Evolutionary conservation across 2,113 vertebrate species (phyloP).

Genomic region (Cyanocitta stelleri): DNA sequence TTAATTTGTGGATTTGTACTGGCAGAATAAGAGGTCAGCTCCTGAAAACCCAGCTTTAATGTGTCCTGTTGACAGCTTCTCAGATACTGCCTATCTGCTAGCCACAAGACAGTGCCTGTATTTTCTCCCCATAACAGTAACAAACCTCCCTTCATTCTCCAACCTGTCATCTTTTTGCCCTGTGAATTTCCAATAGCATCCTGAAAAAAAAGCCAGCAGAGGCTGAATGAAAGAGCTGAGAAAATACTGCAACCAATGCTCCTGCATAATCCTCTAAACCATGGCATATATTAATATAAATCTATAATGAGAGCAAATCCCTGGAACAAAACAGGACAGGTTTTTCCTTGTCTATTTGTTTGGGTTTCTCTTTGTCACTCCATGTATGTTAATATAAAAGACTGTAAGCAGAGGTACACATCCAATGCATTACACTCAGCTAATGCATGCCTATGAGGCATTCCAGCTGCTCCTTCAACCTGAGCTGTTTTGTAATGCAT

Average conservation of each 20-base stretch:
- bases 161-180: neutral
- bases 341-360: constrained; percentile 46
- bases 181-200: constrained; percentile 2
- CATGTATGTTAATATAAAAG: constrained; percentile 36
- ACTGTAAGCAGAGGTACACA: constrained; percentile 29
- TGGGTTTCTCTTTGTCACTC: constrained; percentile 34
- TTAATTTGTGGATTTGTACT: constrained; percentile 53
- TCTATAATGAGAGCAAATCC: neutral
- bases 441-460: constrained; percentile 49
- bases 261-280: neutral
- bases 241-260: neutral
- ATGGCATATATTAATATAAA: neutral
- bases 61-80: constrained; percentile 35
- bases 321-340: neutral
- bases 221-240: neutral
- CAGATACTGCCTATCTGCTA: constrained; percentile 37
- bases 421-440: constrained; percentile 32
- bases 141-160: constrained; percentile 32
- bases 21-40: constrained; percentile 41
- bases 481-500: constrained; percentile 57
- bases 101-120: neutral
- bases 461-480: constrained; percentile 52
- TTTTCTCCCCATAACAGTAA: neutral
- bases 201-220: neutral
- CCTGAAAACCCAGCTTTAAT: constrained; percentile 15